phyloP scores from a whole-genome alignment of 2,113 vertebrate genomes.

The Podiceps cristatus region DNA sequence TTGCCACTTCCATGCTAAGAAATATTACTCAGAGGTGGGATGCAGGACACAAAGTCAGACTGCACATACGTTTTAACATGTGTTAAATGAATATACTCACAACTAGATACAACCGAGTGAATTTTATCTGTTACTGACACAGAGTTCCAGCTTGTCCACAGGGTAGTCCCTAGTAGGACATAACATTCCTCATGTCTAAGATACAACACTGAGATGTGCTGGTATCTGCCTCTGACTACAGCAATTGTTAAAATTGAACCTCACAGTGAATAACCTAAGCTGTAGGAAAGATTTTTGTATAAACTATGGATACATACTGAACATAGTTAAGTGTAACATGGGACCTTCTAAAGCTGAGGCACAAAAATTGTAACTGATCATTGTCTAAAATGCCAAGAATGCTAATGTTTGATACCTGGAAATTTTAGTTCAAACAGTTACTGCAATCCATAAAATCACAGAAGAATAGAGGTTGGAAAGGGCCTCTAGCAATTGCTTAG shows the following conservation, averaged over 20 bases:
- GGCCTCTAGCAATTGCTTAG: not conserved
- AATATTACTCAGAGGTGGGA: not conserved
- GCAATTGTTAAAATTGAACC: fast-evolving
- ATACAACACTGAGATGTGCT: not conserved
- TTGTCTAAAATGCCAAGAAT: fast-evolving
- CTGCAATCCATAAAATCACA: not conserved
- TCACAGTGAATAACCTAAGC: not conserved
- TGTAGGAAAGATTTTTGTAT: not conserved
- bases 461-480: not conserved
- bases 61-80: not conserved
- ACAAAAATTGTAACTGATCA: not conserved
- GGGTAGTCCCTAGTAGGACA: not conserved
- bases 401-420: not conserved
- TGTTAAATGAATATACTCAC: not conserved
- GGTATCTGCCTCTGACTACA: not conserved
- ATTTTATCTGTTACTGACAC: not conserved
- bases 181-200: fast-evolving
- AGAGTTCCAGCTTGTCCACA: not conserved
- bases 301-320: not conserved
- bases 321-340: not conserved
- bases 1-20: not conserved
- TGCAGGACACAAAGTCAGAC: not conserved
- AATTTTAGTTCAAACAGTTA: not conserved
- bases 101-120: not conserved
- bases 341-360: not conserved